A percentile compares a stretch with the other conserved stretches of the same genome.
Evolutionary conservation across 2,888 invertebrate genomes (phyloP).

Genomic region (Prenolepis imparis): DNA sequence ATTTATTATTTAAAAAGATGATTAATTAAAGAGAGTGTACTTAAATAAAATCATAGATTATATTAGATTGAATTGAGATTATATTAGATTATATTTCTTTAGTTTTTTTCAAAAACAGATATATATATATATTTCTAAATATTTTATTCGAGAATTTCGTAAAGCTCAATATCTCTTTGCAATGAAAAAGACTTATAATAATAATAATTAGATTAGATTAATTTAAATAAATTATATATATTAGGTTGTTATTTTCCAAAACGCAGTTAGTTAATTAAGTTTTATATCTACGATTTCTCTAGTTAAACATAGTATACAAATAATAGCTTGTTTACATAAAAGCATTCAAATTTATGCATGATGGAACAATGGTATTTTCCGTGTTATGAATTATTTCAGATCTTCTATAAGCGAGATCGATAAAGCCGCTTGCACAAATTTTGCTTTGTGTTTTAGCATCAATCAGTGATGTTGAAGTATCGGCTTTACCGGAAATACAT

Average conservation of each 20-base stretch:
- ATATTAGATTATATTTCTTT: background rate
- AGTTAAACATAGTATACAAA: background rate
- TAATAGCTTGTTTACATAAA: background rate
- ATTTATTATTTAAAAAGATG: background rate
- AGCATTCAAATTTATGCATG: slow-evolving; percentile 25
- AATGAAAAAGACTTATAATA: background rate
- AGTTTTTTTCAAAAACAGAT: background rate
- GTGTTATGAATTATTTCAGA: background rate
- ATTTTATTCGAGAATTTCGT: background rate
- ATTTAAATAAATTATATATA: background rate
- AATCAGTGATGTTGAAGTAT: slow-evolving; percentile 11
- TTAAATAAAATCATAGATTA: background rate
- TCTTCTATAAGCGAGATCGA: slow-evolving; percentile 8
- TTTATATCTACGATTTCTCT: background rate
- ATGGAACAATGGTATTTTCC: background rate
- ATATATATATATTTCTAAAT: background rate
- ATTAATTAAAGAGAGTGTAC: background rate
- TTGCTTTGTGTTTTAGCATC: slow-evolving; percentile 21
- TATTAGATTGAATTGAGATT: too few relatives aligned
- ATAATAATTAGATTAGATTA: background rate
- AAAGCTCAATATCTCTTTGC: background rate
- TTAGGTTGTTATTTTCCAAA: background rate
- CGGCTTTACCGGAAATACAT: background rate
- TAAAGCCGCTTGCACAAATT: slow-evolving; percentile 18
- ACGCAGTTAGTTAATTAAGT: background rate